Evolutionary conservation across 1,140 invertebrate species (phyloP).

Genomic region (Calosoma granatense): DNA sequence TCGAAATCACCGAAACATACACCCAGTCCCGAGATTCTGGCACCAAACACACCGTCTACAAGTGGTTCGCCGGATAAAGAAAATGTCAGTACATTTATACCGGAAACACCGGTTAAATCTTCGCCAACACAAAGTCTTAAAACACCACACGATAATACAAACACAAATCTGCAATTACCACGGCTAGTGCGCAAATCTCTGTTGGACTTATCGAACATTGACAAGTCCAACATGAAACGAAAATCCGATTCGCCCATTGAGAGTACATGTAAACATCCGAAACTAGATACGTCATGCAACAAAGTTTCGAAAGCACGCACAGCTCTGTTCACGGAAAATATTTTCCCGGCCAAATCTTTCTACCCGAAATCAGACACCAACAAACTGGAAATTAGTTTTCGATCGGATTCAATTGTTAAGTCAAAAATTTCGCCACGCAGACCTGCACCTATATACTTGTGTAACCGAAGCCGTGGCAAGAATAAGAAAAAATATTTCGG

Average conservation of each 20-base stretch:
- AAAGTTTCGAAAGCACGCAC: slow-evolving; percentile 30
- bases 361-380: slow-evolving; percentile 40
- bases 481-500: slow-evolving; percentile 26
- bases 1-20: too few species aligned
- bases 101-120: slow-evolving; percentile 17
- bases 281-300: slow-evolving; percentile 17
- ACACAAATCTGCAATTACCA: slow-evolving; percentile 21
- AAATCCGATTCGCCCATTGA: slow-evolving; percentile 12
- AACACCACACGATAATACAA: slow-evolving; percentile 39
- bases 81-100: slow-evolving; percentile 25
- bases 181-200: slow-evolving; percentile 25
- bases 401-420: background rate
- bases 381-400: slow-evolving; percentile 11
- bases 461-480: slow-evolving; percentile 10
- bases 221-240: slow-evolving; percentile 17
- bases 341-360: slow-evolving; percentile 40
- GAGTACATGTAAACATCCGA: slow-evolving; percentile 21
- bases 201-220: slow-evolving; percentile 1
- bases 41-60: slow-evolving; percentile 21
- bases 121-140: slow-evolving; percentile 40
- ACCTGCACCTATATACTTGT: slow-evolving; percentile 11
- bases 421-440: slow-evolving; percentile 12
- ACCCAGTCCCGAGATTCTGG: slow-evolving; percentile 2
- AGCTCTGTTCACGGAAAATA: slow-evolving; percentile 27
- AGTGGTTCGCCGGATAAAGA: slow-evolving; percentile 32